phyloP scores from a whole-genome alignment of 2,888 invertebrate genomes.

The Ellobium chinense region DNA sequence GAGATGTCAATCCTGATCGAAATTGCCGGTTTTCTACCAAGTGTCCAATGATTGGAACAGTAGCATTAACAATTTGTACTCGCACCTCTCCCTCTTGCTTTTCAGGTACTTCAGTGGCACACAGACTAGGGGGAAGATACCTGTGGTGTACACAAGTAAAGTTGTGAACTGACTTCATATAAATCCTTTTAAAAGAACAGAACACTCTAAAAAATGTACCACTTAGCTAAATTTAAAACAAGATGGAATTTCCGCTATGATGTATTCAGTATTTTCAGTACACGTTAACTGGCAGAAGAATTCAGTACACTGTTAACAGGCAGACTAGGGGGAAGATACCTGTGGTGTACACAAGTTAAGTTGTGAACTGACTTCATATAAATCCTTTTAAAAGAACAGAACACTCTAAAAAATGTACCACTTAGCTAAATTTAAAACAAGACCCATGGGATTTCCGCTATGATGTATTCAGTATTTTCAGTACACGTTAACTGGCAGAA shows the following conservation, averaged over 20 bases:
- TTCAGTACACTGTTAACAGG: conserved; percentile 51
- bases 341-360: background rate
- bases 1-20: conserved; percentile 24
- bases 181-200: background rate
- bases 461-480: no score
- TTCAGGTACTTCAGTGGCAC: conserved; percentile 50
- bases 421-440: no score
- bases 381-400: background rate
- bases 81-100: conserved; percentile 60
- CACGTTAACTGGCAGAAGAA: no score
- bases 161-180: background rate
- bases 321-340: conserved; percentile 57
- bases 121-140: conserved; percentile 57
- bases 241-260: no score
- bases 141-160: conserved; percentile 15
- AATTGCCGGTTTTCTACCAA: conserved; percentile 61
- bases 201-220: no score
- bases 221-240: no score
- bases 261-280: no score
- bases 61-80: conserved; percentile 62
- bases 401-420: no score
- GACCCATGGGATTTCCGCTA: no score
- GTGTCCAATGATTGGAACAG: conserved; percentile 59
- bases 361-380: background rate
- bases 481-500: no score